Percentiles rank a stretch among this genome's conserved stretches.
Conservation (phyloP, 2,113 vertebrate species). For the Sylvia atricapilla region DNA sequence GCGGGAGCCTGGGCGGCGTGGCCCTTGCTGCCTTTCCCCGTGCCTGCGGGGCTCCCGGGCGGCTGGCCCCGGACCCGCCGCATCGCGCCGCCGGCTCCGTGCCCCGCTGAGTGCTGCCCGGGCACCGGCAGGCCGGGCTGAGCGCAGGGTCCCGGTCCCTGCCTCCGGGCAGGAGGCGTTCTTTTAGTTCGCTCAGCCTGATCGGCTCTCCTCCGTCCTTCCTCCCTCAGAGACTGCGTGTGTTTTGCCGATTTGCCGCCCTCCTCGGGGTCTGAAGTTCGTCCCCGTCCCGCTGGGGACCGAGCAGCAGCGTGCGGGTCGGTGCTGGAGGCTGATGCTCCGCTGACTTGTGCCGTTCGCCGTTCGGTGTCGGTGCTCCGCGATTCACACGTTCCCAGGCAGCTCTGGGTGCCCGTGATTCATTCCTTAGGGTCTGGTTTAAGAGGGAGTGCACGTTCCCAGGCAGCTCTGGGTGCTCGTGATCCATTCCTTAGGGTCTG, state of each 20-base stretch:
- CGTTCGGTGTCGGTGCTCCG: background rate
- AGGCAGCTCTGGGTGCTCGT: background rate
- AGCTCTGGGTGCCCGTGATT: background rate
- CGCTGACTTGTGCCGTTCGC: background rate
- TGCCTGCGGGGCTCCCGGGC: background rate
- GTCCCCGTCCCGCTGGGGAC: background rate
- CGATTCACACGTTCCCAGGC: background rate
- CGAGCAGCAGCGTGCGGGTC: background rate
- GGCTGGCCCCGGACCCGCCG: background rate
- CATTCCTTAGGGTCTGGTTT: background rate
- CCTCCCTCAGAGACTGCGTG: accelerated
- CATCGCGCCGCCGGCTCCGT: accelerated
- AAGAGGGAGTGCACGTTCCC: background rate
- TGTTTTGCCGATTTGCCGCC: background rate
- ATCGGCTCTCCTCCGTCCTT: too few relatives aligned
- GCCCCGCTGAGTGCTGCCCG: accelerated
- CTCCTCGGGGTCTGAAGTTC: background rate
- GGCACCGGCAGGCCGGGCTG: background rate
- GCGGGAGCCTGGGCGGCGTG: background rate
- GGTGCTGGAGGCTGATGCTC: background rate
- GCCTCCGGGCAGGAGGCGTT: background rate
- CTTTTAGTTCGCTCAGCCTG: background rate
- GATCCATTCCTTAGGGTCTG: background rate
- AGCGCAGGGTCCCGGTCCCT: background rate
- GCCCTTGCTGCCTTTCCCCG: background rate